phyloP scores from a whole-genome alignment of 2,888 invertebrate species.

The Meteorus colon region DNA sequence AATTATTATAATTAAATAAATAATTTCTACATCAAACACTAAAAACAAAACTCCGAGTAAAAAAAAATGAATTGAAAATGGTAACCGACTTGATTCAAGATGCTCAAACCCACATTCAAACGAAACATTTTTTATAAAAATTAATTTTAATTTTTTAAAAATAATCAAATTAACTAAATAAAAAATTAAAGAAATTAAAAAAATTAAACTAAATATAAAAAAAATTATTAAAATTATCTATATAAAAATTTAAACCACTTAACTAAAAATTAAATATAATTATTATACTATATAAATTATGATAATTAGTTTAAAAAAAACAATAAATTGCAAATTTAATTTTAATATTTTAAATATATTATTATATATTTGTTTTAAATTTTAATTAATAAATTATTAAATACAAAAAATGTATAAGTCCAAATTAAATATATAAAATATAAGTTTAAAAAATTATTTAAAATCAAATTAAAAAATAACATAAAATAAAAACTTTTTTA shows the following conservation, averaged over 20 bases:
- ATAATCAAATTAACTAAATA: slow-evolving; percentile 73
- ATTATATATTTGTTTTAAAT: too few species aligned
- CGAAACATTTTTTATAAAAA: slow-evolving; percentile 79
- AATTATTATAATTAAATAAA: slow-evolving; percentile 78
- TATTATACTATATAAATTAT: slow-evolving; percentile 79
- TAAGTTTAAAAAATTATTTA: too few species aligned
- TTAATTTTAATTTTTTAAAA: slow-evolving; percentile 76
- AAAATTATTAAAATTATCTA: slow-evolving; percentile 60
- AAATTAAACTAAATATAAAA: slow-evolving; percentile 13
- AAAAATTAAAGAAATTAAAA: slow-evolving; percentile 60
- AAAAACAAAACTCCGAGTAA: slow-evolving; percentile 81
- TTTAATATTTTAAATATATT: too few species aligned
- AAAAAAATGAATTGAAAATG: slow-evolving; percentile 79
- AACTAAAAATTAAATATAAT: slow-evolving; percentile 84
- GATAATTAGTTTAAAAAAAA: slow-evolving; percentile 16
- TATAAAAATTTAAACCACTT: slow-evolving; percentile 77
- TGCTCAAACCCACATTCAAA: slow-evolving; percentile 81
- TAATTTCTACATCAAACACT: slow-evolving; percentile 85
- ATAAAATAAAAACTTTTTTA: too few species aligned
- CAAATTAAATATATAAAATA: too few species aligned
- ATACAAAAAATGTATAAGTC: slow-evolving; percentile 80
- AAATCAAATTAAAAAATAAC: too few species aligned
- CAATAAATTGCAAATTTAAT: too few species aligned
- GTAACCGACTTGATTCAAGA: slow-evolving; percentile 74
- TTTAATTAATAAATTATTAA: slow-evolving; percentile 76